Evolutionary conservation across 2,797 vertebrate genomes (phyloP).

Genomic region (Galaxias olidus): DNA sequence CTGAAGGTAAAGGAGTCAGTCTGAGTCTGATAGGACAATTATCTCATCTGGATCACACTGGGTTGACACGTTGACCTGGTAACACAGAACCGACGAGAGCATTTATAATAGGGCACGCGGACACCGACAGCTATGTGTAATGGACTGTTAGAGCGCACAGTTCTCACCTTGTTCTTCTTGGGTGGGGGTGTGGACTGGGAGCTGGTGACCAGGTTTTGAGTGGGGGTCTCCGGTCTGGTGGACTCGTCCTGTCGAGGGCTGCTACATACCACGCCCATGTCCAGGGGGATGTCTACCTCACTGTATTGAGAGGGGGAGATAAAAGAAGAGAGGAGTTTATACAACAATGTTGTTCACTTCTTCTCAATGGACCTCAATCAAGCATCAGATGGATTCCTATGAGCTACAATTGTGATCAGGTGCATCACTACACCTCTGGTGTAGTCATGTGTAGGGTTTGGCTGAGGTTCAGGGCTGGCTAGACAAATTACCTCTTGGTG

Average conservation of each 20-base stretch:
- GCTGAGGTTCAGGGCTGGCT: no score
- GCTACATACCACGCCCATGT: slow-evolving; percentile 59
- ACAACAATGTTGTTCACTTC: no score
- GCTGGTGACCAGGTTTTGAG: slow-evolving; percentile 74
- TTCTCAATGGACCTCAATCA: no score
- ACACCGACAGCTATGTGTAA: no score
- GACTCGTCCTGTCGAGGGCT: slow-evolving; percentile 55
- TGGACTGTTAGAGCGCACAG: no score
- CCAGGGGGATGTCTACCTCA: slow-evolving; percentile 64
- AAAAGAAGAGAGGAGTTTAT: background rate
- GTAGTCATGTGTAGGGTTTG: no score
- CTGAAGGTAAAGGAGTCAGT: slow-evolving; percentile 60
- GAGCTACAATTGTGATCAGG: no score
- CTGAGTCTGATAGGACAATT: slow-evolving; percentile 89
- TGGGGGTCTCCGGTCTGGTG: slow-evolving; percentile 68
- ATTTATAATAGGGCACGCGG: no score
- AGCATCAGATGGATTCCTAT: no score
- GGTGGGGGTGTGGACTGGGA: slow-evolving; percentile 74
- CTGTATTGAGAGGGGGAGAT: slow-evolving; percentile 34
- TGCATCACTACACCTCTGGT: no score
- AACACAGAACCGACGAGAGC: slow-evolving; percentile 19
- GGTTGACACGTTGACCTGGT: slow-evolving; percentile 84
- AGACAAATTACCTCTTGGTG: slow-evolving; percentile 56
- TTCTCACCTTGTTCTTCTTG: slow-evolving; percentile 77
- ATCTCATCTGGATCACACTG: slow-evolving; percentile 90